Evolutionary conservation across 64 coral and sea anemone genomes (phyloP).

Genomic region (Exaiptasia diaphana): DNA sequence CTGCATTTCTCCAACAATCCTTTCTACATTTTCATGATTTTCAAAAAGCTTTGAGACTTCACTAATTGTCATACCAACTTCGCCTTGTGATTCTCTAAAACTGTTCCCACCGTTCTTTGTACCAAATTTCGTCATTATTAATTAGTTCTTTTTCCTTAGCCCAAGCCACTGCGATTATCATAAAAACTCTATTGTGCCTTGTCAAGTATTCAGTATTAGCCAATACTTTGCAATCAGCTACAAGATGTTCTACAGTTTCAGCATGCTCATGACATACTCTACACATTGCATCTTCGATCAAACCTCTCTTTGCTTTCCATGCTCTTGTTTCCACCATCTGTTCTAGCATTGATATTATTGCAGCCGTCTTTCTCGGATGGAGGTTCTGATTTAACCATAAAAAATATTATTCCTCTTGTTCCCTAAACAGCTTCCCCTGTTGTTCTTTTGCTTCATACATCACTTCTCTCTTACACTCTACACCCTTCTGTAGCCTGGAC

Average conservation of each 20-base stretch:
- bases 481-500: too few relatives aligned
- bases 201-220: background rate
- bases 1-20: too few relatives aligned
- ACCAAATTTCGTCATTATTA: background rate
- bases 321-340: background rate
- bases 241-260: background rate
- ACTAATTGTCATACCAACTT: background rate
- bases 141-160: background rate
- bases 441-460: too few relatives aligned
- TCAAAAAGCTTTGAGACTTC: too few relatives aligned
- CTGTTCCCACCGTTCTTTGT: background rate
- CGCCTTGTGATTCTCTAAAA: background rate
- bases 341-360: background rate
- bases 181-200: constrained; percentile 15
- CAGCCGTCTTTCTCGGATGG: background rate
- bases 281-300: too few relatives aligned
- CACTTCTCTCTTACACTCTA: too few relatives aligned
- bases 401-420: too few relatives aligned
- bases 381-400: too few relatives aligned
- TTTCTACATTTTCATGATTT: too few relatives aligned
- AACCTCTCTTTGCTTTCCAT: background rate
- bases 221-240: constrained; percentile 8
- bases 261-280: background rate
- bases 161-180: constrained; percentile 10
- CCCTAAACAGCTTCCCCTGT: too few relatives aligned